Evolutionary conservation across 2,888 invertebrate species (phyloP), one percentile per base, ranked within the genome.

Genomic region (Gryllus longicercus): DNA sequence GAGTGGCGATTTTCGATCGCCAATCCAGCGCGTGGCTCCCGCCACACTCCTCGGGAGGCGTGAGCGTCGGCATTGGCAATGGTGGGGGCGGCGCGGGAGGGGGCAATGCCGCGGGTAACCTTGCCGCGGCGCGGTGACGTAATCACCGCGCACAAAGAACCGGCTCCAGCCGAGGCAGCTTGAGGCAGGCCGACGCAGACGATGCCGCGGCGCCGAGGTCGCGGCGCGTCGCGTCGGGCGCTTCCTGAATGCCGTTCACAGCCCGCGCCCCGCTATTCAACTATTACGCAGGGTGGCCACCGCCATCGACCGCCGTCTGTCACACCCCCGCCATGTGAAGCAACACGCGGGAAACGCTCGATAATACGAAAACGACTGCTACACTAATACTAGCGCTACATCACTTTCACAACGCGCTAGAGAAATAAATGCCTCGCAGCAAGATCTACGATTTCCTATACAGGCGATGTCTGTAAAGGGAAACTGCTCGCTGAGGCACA

Each of bases 71-170:
- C n/a, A 2, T n/a, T 14, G 14, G 63, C 63, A 16, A n/a, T 63
- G n/a, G 63, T 14, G 63, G 14, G 63, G 63, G 63, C 14, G 63
- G n/a, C 16, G n/a, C 14, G 14, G 14, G 63, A 18, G 63, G 63
- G 63, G 63, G 63, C 16, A 63, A 63, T n/a, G 63, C 14, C n/a
- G 63, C n/a, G n/a, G 16, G n/a, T 63, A 63, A 63, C 63, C 63
- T 63, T 63, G 63, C 63, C 63, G 63, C n/a, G 14, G 63, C 63
- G 63, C 63, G 63, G 16, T 63, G 63, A 63, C 63, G 63, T 63
- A 63, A 63, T n/a, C 16, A 63, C 14, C 63, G n/a, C 63, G 16
- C 63, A 63, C 63, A 63, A 63, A 63, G 63, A 63, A 63, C 63
- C 63, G 63, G 63, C 63, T 63, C 63, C 63, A 63, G 63, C 16